phyloP scores from a whole-genome alignment of 2,113 vertebrate species.

The Ploceus nigricollis region DNA sequence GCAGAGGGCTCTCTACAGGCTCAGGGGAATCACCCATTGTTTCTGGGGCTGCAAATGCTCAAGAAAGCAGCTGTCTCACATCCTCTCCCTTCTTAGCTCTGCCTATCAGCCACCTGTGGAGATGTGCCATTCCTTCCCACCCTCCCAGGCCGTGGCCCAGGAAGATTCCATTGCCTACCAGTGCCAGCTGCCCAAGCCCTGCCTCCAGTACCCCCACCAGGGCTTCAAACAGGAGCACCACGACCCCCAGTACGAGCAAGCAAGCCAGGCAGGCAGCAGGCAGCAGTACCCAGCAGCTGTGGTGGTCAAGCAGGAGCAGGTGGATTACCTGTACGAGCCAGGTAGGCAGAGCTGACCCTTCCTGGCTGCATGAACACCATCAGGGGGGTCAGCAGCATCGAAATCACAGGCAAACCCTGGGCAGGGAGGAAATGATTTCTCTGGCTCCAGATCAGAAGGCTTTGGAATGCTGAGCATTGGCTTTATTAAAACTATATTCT shows the following conservation, averaged over 20 bases:
- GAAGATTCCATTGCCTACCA: conserved; percentile 79
- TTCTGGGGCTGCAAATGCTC: not conserved
- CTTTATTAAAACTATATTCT: too few relatives aligned
- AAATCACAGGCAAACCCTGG: too few relatives aligned
- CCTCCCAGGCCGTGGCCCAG: conserved; percentile 78
- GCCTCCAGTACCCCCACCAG: conserved; percentile 84
- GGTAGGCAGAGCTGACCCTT: conserved; percentile 66
- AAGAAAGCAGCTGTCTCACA: not conserved
- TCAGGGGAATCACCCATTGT: too few relatives aligned
- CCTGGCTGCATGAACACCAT: accelerated
- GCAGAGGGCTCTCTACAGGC: not conserved
- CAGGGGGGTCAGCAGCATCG: not conserved
- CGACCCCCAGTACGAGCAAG: conserved; percentile 83
- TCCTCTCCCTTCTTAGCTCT: conserved; percentile 65
- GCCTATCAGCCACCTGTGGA: conserved; percentile 82
- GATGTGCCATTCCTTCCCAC: conserved; percentile 81
- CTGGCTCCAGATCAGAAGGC: too few relatives aligned
- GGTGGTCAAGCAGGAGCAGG: conserved; percentile 92
- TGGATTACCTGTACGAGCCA: conserved; percentile 86
- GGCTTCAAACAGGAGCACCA: conserved; percentile 92
- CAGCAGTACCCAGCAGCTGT: conserved; percentile 81
- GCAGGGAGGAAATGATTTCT: too few relatives aligned
- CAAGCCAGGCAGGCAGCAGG: conserved; percentile 59
- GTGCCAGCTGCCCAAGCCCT: conserved; percentile 83
- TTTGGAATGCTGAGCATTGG: too few relatives aligned